Evolutionary conservation across 2,113 vertebrate species (phyloP), one percentile per base, ranked within the genome.

Genomic region (Paratilapia polleni): DNA sequence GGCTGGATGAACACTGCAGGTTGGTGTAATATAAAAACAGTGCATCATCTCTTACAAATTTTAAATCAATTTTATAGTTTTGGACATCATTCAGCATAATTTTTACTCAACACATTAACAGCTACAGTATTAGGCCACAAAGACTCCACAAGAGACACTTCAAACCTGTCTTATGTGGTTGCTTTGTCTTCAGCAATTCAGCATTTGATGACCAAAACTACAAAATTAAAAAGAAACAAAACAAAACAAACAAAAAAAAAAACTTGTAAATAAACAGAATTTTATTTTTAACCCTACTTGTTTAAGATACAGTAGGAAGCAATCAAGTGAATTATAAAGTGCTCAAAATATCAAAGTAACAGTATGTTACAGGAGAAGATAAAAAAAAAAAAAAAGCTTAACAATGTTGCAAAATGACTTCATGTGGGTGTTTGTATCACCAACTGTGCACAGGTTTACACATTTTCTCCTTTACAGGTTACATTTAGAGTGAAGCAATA

Each of bases 401-500:
- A 28, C 47, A 62, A 36, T 60, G 20, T 49, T 61, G 11, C 8
- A 7, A 20, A 34, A 36, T 73, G 14, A 41, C 17, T 2, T 41
- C 28, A 36, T 58, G 2, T 52, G 26, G 38, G 22, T 75, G 66
- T 62, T 47, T 68, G 47, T n/a, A n/a, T 76, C 24, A 4, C 20
- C 54, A 15, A 10, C 11, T 66, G 58, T 78, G 22, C 7, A 59
- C 8, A 52, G 38, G n/a, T 63, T 24, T 68, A 11, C 36, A 57
- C 2, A 15, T 41, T 80, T n/a, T n/a, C n/a, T n/a, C n/a, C n/a
- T n/a, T 68, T 26, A 91, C 87, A 93, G 86, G 92, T 83, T 91
- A 84, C 34, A 60, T 74, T 77, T 85, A 87, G 54, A 38, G 73
- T 78, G 36, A 92, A 94, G 92, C 93, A 93, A 93, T 89, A 93